Evolutionary conservation across 2,797 vertebrate genomes (phyloP).

Genomic region (Passerculus sandwichensis): DNA sequence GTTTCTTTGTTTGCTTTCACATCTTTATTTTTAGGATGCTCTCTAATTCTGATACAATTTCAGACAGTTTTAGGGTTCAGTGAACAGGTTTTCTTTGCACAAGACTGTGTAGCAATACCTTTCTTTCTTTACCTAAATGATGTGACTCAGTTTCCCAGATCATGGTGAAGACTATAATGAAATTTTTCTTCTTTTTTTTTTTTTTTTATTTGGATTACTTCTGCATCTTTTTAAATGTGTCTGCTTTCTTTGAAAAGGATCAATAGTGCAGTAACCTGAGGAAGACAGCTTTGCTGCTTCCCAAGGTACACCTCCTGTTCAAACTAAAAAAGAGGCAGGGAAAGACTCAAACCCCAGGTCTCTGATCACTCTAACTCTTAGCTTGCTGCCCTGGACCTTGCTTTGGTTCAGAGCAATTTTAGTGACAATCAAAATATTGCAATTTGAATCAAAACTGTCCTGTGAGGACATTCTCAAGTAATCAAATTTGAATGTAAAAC

Average conservation of each 20-base stretch:
- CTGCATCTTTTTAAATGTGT: not conserved
- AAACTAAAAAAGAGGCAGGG: not conserved
- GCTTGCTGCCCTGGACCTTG: not conserved
- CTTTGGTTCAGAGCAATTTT: not conserved
- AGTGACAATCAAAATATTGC: not conserved
- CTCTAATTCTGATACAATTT: not conserved
- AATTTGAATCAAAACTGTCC: not conserved
- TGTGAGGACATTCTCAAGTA: not conserved
- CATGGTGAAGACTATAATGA: not conserved
- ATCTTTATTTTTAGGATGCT: not conserved
- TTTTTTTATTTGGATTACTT: not conserved
- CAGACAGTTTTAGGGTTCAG: not conserved
- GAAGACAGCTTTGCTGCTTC: not conserved
- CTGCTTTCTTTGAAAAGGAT: not conserved
- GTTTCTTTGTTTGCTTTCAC: not conserved
- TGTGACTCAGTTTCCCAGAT: not conserved
- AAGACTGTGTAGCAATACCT: not conserved
- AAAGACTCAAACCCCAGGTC: not conserved
- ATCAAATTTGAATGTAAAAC: not conserved
- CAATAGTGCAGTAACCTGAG: not conserved
- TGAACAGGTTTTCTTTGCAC: not conserved
- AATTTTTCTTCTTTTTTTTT: rapidly evolving
- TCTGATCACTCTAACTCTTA: not conserved
- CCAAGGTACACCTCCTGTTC: not conserved
- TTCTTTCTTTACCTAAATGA: not conserved